Evolutionary conservation across 2,797 vertebrate species (phyloP).

Genomic region (Smutsia temminckii): DNA sequence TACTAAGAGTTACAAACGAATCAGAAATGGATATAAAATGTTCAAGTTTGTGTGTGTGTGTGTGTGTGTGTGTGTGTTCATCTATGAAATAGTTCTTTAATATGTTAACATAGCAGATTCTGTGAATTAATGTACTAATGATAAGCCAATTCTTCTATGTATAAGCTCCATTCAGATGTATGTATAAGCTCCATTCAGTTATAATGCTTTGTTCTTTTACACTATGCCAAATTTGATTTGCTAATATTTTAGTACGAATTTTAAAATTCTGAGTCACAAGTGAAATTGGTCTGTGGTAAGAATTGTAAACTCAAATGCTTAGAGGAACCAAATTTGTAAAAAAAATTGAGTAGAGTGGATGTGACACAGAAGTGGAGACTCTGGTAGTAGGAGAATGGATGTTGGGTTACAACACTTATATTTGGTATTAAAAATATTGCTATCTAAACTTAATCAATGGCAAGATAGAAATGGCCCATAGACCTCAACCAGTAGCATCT

Average conservation of each 20-base stretch:
- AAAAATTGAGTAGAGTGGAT: neutral
- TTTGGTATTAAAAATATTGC: neutral
- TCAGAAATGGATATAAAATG: neutral
- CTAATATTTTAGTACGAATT: neutral
- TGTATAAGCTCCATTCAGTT: neutral
- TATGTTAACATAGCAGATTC: neutral
- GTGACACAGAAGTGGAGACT: neutral
- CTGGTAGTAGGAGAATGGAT: neutral
- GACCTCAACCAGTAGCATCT: neutral
- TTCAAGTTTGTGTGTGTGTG: neutral
- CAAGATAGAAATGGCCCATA: neutral
- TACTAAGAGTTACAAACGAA: slow-evolving; percentile 6
- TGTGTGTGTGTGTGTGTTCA: neutral
- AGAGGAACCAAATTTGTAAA: neutral
- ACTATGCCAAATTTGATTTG: neutral
- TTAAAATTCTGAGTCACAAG: neutral
- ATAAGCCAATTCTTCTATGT: neutral
- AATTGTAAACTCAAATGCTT: neutral
- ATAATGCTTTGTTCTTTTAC: neutral
- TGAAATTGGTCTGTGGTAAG: neutral
- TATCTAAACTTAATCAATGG: neutral
- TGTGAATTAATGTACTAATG: neutral
- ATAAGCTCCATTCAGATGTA: neutral
- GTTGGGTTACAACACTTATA: neutral
- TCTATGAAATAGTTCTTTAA: slow-evolving; percentile 1